These are phyloP conservation scores for Leuciscus idus DNA, from an alignment of 2,113 vertebrate species.

Conservation along the genomic window DNA sequence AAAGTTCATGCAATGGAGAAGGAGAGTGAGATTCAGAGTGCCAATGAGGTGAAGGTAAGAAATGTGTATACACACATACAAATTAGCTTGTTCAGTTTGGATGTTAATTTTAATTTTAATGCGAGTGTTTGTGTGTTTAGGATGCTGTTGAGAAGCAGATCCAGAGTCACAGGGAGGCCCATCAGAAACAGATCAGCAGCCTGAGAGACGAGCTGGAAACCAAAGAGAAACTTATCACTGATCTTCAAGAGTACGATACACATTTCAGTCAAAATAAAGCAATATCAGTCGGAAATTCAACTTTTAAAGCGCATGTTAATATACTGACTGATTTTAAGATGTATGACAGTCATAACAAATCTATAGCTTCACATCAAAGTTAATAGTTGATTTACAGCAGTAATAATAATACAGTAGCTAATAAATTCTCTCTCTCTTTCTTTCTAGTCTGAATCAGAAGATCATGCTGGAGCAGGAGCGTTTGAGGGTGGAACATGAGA, in stretches of 20 bases:
- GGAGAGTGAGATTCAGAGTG: conserved; percentile 94
- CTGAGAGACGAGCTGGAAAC: conserved; percentile 93
- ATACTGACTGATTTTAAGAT: background rate
- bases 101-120: background rate
- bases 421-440: background rate
- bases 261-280: background rate
- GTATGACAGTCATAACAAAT: background rate
- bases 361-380: background rate
- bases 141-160: conserved; percentile 97
- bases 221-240: conserved; percentile 94
- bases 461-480: conserved; percentile 97
- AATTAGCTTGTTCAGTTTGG: background rate
- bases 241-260: conserved; percentile 92
- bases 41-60: conserved; percentile 94
- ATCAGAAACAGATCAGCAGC: conserved; percentile 96
- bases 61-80: background rate
- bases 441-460: conserved; percentile 92
- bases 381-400: background rate
- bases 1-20: conserved; percentile 98
- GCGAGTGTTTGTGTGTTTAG: conserved; percentile 65
- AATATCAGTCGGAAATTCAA: background rate
- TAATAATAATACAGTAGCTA: background rate
- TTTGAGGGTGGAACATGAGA: conserved; percentile 92
- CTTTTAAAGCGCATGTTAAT: background rate
- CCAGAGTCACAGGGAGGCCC: conserved; percentile 92